Base-by-base conservation (phyloP, 2,797 vertebrate species). In the Acrocephalus scirpaceus region DNA sequence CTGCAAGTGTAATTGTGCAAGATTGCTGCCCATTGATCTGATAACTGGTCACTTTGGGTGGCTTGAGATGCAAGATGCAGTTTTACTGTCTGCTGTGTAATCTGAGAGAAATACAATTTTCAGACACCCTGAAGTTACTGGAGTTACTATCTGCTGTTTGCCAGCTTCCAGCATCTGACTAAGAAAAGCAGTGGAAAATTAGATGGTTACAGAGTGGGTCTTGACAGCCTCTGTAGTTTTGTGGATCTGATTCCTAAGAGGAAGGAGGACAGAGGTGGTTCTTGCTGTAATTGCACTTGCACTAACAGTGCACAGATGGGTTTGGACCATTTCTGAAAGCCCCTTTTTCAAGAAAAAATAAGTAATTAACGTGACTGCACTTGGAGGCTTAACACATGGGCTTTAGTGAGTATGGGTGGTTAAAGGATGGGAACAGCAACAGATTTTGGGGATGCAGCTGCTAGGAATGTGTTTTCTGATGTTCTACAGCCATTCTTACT, bases 11-110 rank as follows among this genome's bases (percentile, higher is more conserved):
- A 94, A 72, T 85, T 71, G 71, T 87, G 86, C 94, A 95, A 74
- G 40, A 56, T 77, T 79, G 87, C 69, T 95, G 90, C 81, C 92
- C 87, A 57, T 82, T 85, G 95, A 82, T 94, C 93, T 83, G 94
- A 94, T 95, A 96, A 93, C 73, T 72, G 84, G 90, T 87, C 85
- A 47, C 90, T 96, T 91, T 53, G 85, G 90, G 77, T 32, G 34
- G 84, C 81, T 97, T 84, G 93, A 96, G 78, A 81, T 50, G 69
- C 42, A 77, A 92, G 74, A 71, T 80, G 51, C 90, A 62, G n/a
- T 76, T 95, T 83, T 82, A 64, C 88, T 80, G n/a, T 32, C 85
- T 94, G 88, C 51, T 57, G 3, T 40, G 66, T 81, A 73, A 89
- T 95, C 61, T 38, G 67, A 89, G 88, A 96, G 81, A 96, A 96